These are phyloP conservation scores for Protonibea diacanthus DNA, from an alignment of 2,797 vertebrate species.

Conservation along the genomic window DNA sequence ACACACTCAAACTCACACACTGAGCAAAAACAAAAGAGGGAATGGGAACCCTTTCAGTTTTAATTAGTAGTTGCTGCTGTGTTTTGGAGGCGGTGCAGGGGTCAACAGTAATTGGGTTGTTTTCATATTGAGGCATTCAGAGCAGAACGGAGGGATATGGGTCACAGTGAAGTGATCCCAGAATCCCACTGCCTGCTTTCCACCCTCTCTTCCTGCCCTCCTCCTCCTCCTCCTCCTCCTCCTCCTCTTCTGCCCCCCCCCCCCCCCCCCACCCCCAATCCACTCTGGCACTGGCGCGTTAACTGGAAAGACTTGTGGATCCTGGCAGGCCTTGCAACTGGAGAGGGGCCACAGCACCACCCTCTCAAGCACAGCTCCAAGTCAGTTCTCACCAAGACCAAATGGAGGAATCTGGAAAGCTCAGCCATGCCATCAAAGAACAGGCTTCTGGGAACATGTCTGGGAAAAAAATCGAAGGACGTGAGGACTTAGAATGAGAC, in stretches of 20 bases:
- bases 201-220: conserved; percentile 51
- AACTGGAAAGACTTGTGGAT: conserved; percentile 81
- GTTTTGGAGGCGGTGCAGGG: conserved; percentile 78
- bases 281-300: conserved; percentile 67
- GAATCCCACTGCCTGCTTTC: conserved; percentile 68
- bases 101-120: conserved; percentile 86
- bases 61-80: conserved; percentile 82
- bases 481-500: conserved; percentile 53
- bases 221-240: conserved; percentile 18
- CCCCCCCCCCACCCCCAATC: conserved; percentile 12
- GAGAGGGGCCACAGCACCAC: conserved; percentile 73
- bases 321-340: conserved; percentile 75
- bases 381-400: conserved; percentile 76
- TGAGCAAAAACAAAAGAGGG: conserved; percentile 70
- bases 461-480: conserved; percentile 67
- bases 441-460: conserved; percentile 77
- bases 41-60: conserved; percentile 79
- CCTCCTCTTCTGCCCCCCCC: background rate
- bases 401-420: conserved; percentile 79
- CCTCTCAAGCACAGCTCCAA: conserved; percentile 69
- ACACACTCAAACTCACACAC: conserved; percentile 50
- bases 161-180: conserved; percentile 80
- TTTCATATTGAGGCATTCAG: conserved; percentile 83
- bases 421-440: conserved; percentile 69
- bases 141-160: conserved; percentile 82